These are phyloP conservation scores for Thunnus albacares DNA, from an alignment of 2,797 vertebrate species.

Conservation along the genomic window DNA sequence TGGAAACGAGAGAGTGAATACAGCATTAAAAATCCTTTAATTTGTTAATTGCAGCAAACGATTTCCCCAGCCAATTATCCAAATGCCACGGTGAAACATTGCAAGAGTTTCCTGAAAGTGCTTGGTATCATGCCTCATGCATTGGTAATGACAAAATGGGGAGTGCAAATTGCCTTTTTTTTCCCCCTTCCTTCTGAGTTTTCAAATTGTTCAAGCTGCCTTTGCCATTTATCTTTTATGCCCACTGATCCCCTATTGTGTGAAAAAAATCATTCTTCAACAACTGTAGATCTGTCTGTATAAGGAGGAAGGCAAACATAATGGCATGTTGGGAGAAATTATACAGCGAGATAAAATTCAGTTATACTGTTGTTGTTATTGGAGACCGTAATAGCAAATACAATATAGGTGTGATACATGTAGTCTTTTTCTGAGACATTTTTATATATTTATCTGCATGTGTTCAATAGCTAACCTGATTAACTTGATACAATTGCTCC, in stretches of 20 bases:
- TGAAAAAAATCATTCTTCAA: constrained; percentile 56
- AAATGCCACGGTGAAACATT: constrained; percentile 79
- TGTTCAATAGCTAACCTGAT: constrained; percentile 12
- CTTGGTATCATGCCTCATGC: constrained; percentile 75
- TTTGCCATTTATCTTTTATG: constrained; percentile 73
- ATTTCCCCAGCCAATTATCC: constrained; percentile 82
- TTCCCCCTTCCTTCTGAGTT: constrained; percentile 51
- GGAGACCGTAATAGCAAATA: constrained; percentile 25
- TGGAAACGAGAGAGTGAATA: constrained; percentile 54
- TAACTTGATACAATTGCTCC: background rate
- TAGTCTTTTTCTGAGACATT: constrained; percentile 5
- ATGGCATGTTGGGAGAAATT: constrained; percentile 49
- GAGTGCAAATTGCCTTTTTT: constrained; percentile 73
- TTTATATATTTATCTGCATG: background rate
- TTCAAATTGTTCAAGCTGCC: constrained; percentile 71
- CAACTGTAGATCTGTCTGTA: constrained; percentile 55
- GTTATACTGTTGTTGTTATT: constrained; percentile 13
- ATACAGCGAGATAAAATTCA: constrained; percentile 36
- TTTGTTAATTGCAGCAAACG: constrained; percentile 78
- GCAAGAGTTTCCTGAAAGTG: constrained; percentile 69
- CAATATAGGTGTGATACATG: background rate
- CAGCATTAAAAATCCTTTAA: constrained; percentile 79
- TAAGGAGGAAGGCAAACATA: constrained; percentile 40
- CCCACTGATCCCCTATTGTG: constrained; percentile 64
- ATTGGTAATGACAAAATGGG: constrained; percentile 76